Conservation (phyloP, 2,888 invertebrate genomes). For the Doris montereyensis region DNA sequence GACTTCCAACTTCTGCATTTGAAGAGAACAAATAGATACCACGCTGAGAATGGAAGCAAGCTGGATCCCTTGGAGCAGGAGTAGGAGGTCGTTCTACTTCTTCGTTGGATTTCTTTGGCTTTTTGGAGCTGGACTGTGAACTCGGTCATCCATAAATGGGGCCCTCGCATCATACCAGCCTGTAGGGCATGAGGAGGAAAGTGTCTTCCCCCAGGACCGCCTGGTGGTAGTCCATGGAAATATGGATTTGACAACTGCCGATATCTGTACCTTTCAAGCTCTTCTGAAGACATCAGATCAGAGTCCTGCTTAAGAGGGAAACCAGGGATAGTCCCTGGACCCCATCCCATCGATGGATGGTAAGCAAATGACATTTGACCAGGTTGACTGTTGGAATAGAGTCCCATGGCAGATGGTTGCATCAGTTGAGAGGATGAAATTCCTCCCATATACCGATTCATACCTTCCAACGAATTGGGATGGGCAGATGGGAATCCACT, state of each 20-base stretch:
- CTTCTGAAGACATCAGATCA: conserved; percentile 40
- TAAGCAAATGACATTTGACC: conserved; percentile 41
- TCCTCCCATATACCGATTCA: conserved; percentile 40
- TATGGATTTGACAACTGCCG: conserved; percentile 37
- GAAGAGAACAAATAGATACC: conserved; percentile 42
- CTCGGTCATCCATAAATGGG: conserved; percentile 34
- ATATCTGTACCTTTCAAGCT: conserved; percentile 39
- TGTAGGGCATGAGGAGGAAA: conserved; percentile 39
- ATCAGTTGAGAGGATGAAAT: conserved; percentile 38
- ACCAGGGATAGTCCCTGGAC: conserved; percentile 33
- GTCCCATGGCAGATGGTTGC: conserved; percentile 40
- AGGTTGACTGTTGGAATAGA: conserved; percentile 40
- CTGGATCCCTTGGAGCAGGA: conserved; percentile 39
- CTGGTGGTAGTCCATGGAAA: conserved; percentile 37
- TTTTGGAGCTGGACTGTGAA: conserved; percentile 40
- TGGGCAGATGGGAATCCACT: conserved; percentile 34
- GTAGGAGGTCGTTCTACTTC: conserved; percentile 40
- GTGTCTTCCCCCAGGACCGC: conserved; percentile 31
- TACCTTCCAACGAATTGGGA: conserved; percentile 31
- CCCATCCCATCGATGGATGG: conserved; percentile 41
- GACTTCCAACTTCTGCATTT: conserved; percentile 34
- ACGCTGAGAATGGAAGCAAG: conserved; percentile 38
- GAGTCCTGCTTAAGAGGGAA: conserved; percentile 35
- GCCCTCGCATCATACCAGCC: conserved; percentile 34
- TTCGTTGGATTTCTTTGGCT: conserved; percentile 40